Percentiles rank a stretch among this genome's conserved stretches.
Evolutionary conservation across 2,797 vertebrate species (phyloP).

Genomic region (Varecia variegata): DNA sequence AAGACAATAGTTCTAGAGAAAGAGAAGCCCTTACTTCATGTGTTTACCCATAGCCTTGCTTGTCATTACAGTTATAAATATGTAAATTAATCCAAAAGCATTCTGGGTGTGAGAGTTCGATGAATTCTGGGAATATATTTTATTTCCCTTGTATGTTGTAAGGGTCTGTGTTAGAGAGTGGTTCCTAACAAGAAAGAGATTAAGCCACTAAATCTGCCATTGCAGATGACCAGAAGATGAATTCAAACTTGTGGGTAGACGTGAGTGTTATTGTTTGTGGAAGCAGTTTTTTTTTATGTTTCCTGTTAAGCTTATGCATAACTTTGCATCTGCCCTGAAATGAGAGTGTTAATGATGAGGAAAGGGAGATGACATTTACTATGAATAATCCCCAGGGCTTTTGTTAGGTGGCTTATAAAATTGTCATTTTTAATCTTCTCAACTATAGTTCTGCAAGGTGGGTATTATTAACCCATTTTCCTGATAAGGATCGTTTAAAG

Average conservation of each 20-base stretch:
- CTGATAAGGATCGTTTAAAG: background rate
- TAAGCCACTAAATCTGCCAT: no score
- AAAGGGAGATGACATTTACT: background rate
- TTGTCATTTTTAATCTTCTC: background rate
- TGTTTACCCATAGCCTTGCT: background rate
- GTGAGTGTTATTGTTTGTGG: no score
- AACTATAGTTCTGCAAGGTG: background rate
- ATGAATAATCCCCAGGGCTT: background rate
- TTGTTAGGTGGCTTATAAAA: background rate
- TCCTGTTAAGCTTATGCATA: background rate
- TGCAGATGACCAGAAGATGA: background rate
- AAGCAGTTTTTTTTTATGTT: background rate
- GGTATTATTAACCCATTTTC: background rate
- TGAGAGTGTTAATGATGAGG: background rate
- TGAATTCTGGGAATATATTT: background rate
- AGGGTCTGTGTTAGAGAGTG: background rate
- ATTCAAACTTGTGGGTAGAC: background rate
- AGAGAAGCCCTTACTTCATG: background rate
- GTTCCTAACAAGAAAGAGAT: background rate
- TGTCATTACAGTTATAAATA: background rate
- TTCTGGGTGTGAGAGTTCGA: background rate
- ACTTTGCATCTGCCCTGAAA: background rate
- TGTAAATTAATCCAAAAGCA: background rate
- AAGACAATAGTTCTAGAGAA: background rate
- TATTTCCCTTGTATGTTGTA: background rate